phyloP scores from a whole-genome alignment of 2,113 vertebrate species.

The Corapipo altera region DNA sequence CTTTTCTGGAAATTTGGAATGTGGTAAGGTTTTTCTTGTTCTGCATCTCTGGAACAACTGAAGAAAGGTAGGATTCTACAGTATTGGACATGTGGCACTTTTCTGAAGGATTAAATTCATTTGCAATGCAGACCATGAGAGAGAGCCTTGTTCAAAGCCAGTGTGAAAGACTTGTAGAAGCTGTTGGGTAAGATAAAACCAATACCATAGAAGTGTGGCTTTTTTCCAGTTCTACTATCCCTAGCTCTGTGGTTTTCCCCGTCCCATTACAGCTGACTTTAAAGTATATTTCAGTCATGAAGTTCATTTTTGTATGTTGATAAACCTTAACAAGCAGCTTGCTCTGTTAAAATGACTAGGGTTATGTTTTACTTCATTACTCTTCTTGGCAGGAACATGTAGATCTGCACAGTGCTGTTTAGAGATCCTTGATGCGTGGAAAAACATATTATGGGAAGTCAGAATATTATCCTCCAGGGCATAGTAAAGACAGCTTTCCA shows the following conservation, averaged over 20 bases:
- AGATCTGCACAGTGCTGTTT: neutral
- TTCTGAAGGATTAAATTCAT: neutral
- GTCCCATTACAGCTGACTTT: neutral
- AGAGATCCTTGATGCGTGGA: neutral
- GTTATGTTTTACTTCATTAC: neutral
- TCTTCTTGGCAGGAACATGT: neutral
- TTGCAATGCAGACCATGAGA: neutral
- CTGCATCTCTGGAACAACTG: neutral
- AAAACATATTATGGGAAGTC: neutral
- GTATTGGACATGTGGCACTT: rapidly evolving
- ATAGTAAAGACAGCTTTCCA: neutral
- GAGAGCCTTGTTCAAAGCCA: neutral
- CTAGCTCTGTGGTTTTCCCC: neutral
- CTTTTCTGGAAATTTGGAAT: neutral
- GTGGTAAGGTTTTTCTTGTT: neutral
- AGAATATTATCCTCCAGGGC: neutral
- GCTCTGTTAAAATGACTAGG: neutral
- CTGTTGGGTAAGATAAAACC: neutral
- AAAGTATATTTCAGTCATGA: neutral
- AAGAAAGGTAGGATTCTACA: neutral
- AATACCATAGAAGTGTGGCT: neutral
- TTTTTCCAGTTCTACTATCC: neutral
- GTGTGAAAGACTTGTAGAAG: neutral
- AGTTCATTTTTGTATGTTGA: neutral
- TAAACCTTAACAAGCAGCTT: neutral